These are phyloP conservation scores for Drosophila mauritiana DNA, from an alignment of 1,140 invertebrate genomes.

Conservation along the genomic window DNA sequence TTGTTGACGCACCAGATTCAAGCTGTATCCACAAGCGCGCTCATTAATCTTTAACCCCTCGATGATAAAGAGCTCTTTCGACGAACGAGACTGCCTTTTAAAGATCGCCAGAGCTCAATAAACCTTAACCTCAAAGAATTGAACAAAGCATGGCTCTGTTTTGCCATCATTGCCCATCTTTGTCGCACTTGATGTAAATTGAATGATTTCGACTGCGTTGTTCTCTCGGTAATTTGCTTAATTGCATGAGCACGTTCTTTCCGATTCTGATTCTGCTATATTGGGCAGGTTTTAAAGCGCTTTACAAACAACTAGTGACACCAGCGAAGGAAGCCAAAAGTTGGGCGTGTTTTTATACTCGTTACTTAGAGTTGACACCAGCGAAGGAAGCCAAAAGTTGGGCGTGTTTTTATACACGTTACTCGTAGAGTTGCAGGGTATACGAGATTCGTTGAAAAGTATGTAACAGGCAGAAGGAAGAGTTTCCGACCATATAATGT, in stretches of 20 bases:
- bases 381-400: constrained; percentile 10
- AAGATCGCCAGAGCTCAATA: constrained; percentile 14
- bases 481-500: no score
- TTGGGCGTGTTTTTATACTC: constrained; percentile 30
- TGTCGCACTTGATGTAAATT: constrained; percentile 48
- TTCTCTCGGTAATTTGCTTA: constrained; percentile 38
- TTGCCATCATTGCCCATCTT: constrained; percentile 1
- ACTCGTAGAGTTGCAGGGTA: no score
- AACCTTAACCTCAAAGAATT: constrained; percentile 42
- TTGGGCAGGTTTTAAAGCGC: constrained; percentile 27
- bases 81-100: neutral
- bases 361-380: neutral
- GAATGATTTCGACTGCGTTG: constrained; percentile 44
- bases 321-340: neutral
- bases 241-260: constrained; percentile 41
- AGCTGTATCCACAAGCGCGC: constrained; percentile 30
- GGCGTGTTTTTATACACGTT: constrained; percentile 19
- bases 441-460: no score
- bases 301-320: neutral
- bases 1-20: constrained; percentile 37
- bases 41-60: constrained; percentile 30
- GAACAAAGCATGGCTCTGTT: constrained; percentile 47
- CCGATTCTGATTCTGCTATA: constrained; percentile 12
- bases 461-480: no score
- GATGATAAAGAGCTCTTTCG: constrained; percentile 22